Conservation (phyloP, 1,140 invertebrate species). For the Tetramorium alpestre region DNA sequence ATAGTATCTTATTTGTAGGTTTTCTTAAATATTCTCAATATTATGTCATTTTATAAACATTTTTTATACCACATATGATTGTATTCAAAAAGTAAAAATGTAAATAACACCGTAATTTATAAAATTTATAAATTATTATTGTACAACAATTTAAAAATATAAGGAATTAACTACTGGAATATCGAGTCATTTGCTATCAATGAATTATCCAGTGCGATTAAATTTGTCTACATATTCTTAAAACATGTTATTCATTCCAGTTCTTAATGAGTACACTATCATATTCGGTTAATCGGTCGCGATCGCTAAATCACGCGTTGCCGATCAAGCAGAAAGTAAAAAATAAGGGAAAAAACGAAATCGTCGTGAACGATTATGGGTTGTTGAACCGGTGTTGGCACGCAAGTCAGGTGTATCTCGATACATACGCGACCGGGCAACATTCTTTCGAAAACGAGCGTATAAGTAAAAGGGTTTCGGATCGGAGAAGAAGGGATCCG, state of each 20-base stretch:
- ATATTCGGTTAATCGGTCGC: conserved; percentile 50
- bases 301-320: conserved; percentile 57
- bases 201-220: background rate
- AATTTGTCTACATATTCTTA: conserved; percentile 20
- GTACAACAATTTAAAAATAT: background rate
- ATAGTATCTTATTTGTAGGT: too few species aligned
- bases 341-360: conserved; percentile 1
- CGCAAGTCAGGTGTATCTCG: conserved; percentile 67
- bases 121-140: background rate
- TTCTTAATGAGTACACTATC: conserved; percentile 12
- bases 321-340: conserved; percentile 13
- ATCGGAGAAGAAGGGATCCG: conserved; percentile 33
- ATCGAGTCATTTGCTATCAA: background rate
- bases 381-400: conserved; percentile 66
- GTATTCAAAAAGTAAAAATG: background rate
- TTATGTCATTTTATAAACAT: background rate
- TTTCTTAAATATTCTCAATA: too few species aligned
- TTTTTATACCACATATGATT: background rate
- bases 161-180: background rate
- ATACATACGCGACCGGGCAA: conserved; percentile 32
- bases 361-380: conserved; percentile 35
- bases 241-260: background rate
- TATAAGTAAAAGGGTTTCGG: conserved; percentile 61
- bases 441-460: conserved; percentile 70
- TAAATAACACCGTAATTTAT: background rate